phyloP scores from a whole-genome alignment of 1,140 invertebrate species.

The Philotrypesis tridentata region DNA sequence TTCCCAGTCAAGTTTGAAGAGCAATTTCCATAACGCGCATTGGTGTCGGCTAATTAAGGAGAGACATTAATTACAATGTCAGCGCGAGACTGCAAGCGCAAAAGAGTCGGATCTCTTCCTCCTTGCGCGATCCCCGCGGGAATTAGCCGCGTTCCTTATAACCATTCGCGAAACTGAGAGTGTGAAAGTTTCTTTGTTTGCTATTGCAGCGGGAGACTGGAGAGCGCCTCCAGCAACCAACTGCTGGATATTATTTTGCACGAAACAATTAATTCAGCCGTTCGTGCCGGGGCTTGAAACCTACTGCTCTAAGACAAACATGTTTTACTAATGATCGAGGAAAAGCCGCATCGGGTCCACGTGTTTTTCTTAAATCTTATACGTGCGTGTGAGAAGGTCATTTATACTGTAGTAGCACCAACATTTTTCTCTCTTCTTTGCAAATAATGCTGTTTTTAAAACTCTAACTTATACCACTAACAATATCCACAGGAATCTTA shows the following conservation, averaged over 20 bases:
- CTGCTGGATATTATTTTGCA: background rate
- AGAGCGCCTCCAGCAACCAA: no score
- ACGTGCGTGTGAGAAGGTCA: no score
- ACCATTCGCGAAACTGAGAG: background rate
- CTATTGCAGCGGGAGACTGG: background rate
- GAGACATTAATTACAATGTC: constrained; percentile 26
- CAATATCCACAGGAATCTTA: no score
- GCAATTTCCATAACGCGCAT: constrained; percentile 16
- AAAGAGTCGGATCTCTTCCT: background rate
- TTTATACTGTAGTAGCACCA: no score
- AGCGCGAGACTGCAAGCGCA: background rate
- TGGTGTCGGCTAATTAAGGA: constrained; percentile 19
- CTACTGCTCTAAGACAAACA: no score
- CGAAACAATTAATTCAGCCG: background rate
- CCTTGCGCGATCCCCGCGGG: background rate
- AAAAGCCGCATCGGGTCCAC: no score
- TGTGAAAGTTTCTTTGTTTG: background rate
- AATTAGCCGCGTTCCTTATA: no score
- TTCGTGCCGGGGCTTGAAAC: background rate
- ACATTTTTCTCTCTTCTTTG: no score
- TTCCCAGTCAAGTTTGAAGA: constrained; percentile 20
- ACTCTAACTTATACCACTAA: no score
- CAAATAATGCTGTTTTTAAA: no score
- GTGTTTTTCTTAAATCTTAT: no score
- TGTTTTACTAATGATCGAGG: no score